phyloP scores from a whole-genome alignment of 1,140 invertebrate genomes.

The Sarcophaga bullata region DNA sequence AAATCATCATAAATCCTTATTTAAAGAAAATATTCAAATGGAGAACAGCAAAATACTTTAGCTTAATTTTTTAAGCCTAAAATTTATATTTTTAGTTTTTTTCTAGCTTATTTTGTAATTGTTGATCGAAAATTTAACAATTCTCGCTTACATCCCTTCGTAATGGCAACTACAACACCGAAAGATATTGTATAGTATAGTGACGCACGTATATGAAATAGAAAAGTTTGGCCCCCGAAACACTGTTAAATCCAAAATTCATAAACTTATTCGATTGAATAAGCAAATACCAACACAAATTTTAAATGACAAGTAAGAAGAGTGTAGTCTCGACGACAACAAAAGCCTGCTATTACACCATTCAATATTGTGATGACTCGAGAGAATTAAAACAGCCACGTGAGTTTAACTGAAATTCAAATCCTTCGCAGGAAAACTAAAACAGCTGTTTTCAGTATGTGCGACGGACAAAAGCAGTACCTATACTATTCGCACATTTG shows the following conservation, averaged over 20 bases:
- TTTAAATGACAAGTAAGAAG: too few species aligned
- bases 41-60: too few species aligned
- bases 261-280: background rate
- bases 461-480: background rate
- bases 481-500: background rate
- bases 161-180: constrained; percentile 58
- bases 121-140: constrained; percentile 62
- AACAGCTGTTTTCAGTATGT: background rate
- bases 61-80: too few species aligned
- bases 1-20: too few species aligned
- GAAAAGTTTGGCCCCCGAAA: constrained; percentile 59
- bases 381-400: background rate
- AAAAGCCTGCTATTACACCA: background rate
- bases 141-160: constrained; percentile 61
- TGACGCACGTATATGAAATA: background rate
- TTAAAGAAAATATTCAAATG: too few species aligned
- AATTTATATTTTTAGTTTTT: too few species aligned
- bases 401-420: background rate
- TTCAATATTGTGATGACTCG: background rate
- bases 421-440: background rate
- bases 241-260: constrained; percentile 64
- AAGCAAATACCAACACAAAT: background rate
- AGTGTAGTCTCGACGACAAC: background rate
- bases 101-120: too few species aligned
- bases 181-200: background rate